Evolutionary conservation across 2,113 vertebrate genomes (phyloP), one percentile per base, ranked within the genome.

Genomic region (Zapus hudsonius): DNA sequence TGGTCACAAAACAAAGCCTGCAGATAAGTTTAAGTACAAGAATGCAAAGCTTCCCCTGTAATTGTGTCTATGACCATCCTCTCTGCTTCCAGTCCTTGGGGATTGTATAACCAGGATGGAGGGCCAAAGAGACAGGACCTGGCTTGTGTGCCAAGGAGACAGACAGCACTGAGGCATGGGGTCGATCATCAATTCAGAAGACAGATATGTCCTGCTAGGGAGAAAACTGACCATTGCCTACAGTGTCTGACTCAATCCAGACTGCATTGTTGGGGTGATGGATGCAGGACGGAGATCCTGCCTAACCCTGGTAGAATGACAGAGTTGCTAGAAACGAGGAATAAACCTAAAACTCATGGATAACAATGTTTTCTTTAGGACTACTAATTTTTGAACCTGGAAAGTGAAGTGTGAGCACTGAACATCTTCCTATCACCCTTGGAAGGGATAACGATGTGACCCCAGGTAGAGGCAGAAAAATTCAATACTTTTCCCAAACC

Each of bases 161-260:
- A 40, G 7, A 29, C 0, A 31, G n/a, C 31, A 0, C 52, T 29
- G 33, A 10, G 17, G 64, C 42, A 29, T 20, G 40, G 80, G 33
- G 29, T 9, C 6, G 19, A 19, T 17, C 10, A 13, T 44, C 40
- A 66, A 9, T 7, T 38, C 19, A 20, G 23, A 17, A 27, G n/a
- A 31, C 23, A 38, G 36, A 17, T 1, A 0, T 4, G 3, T 64
- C 42, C 59, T 64, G 23, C 25, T 9, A 31, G 42, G 16, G 27
- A 79, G 44, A 47, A 31, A 38, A 38, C 2, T 61, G 22, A 12
- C 11, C 40, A 9, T 12, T 0, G 7, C 22, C 16, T n/a, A 12
- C 59, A 31, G 42, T 52, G 11, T 64, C 64, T 75, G 23, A 5
- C 74, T 76, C 38, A 79, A 17, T 16, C 3, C 22, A 79, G 23